Evolutionary conservation across 1,140 invertebrate species (phyloP), one percentile per base, ranked within the genome.

Genomic region (Radopholus similis): DNA sequence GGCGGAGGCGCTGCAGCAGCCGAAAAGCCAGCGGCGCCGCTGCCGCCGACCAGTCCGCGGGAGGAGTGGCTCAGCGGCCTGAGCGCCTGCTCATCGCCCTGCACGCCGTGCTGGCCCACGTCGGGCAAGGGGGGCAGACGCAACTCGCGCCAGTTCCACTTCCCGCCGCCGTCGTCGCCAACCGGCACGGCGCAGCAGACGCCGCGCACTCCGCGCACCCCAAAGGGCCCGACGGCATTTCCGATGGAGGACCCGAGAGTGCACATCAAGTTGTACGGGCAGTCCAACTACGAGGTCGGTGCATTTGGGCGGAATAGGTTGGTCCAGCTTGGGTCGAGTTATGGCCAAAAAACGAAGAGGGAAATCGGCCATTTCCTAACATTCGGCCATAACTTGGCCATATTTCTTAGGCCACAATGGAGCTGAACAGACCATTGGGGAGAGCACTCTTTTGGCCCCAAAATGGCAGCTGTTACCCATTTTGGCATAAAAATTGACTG

Each of bases 261-360:
- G 21, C 30, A 23, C 23, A 51, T 51, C 23, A 51, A 51, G 47
- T 15, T 51, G 21, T 51, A 51, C 21, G 47, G 47, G 30, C 9
- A 51, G n/a, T 28, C 47, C 23, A 51, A 51, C 30, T 51, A 51
- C 47, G 47, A 51, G 47, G 47, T 51, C n/a, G n/a, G n/a, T n/a
- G n/a, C n/a, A n/a, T n/a, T n/a, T n/a, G n/a, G n/a, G n/a, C n/a
- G n/a, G n/a, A n/a, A n/a, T n/a, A n/a, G n/a, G n/a, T n/a, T n/a
- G n/a, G n/a, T n/a, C n/a, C n/a, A n/a, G n/a, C n/a, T n/a, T n/a
- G n/a, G n/a, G n/a, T n/a, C n/a, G n/a, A n/a, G n/a, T n/a, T n/a
- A n/a, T n/a, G n/a, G n/a, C n/a, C n/a, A n/a, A n/a, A n/a, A n/a
- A n/a, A n/a, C n/a, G n/a, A n/a, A n/a, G n/a, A n/a, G n/a, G n/a